phyloP scores from a whole-genome alignment of 2,113 vertebrate genomes.

The Toxotes jaculatrix region DNA sequence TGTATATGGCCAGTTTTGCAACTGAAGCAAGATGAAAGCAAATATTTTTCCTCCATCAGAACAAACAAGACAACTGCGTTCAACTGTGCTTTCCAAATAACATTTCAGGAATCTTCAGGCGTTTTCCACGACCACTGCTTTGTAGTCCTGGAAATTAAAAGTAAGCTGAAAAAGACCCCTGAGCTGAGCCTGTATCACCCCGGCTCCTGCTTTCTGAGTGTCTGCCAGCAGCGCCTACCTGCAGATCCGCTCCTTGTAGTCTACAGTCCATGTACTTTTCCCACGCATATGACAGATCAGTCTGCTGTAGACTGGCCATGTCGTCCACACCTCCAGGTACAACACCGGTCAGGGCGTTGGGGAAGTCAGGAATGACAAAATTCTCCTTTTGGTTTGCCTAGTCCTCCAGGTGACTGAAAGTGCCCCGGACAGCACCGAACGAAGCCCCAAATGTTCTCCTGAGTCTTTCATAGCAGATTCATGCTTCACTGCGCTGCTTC shows the following conservation, averaged over 20 bases:
- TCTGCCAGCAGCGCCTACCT: slow-evolving; percentile 73
- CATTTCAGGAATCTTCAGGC: not conserved
- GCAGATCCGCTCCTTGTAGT: slow-evolving; percentile 83
- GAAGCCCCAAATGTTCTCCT: slow-evolving; percentile 43
- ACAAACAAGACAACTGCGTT: not conserved
- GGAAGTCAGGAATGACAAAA: slow-evolving; percentile 27
- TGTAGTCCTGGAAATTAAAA: not conserved
- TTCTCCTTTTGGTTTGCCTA: slow-evolving; percentile 22
- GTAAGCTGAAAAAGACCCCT: not conserved
- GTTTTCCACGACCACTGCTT: not conserved
- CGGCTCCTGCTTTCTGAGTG: not conserved
- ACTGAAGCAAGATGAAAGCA: not conserved
- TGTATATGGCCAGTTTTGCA: not conserved
- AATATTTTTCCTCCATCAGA: not conserved
- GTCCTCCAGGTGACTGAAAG: slow-evolving; percentile 52
- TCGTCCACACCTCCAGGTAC: slow-evolving; percentile 47
- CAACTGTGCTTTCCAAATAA: not conserved
- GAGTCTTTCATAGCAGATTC: slow-evolving; percentile 72
- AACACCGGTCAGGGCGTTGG: slow-evolving; percentile 22
- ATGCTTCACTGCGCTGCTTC: slow-evolving; percentile 49
- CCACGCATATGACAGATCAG: slow-evolving; percentile 83
- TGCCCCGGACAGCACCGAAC: slow-evolving; percentile 45
- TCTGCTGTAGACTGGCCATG: slow-evolving; percentile 81
- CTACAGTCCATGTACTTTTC: slow-evolving; percentile 86
- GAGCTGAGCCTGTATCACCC: not conserved